Evolutionary conservation across 2,797 vertebrate genomes (phyloP), one percentile per base, ranked within the genome.

Genomic region (Argentina silus): DNA sequence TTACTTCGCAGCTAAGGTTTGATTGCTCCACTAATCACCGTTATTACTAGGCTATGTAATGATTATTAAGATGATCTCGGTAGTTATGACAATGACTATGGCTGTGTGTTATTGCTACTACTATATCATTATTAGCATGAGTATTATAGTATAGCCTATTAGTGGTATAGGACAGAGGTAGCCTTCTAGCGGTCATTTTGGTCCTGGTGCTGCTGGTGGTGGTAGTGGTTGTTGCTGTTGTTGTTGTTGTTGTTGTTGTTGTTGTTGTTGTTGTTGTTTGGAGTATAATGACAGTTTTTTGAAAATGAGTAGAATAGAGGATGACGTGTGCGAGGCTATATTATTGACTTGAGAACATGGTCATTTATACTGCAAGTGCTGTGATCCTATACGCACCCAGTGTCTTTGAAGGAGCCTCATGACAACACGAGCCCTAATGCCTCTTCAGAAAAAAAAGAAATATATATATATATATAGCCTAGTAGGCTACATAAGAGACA

Each of bases 261-360:
- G n/a, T n/a, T n/a, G n/a, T n/a, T n/a, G n/a, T n/a, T n/a, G 36
- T 23, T 50, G 64, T 12, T 48, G 45, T 11, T 48, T 48, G 3
- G 23, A 14, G 45, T n/a, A n/a, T 66, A 27, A 51, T 66, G 21
- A 10, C 15, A 19, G 45, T 57, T 6, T 57, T 8, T 15, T 66
- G 45, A 45, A 50, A 11, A 50, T 27, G 12, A 15, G 7, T 9
- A 48, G 11, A 21, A 23, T 10, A 48, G 51, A 74, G 67, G 63
- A 73, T 66, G 68, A 65, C n/a, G 42, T 15, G 23, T 48, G 44
- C 8, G n/a, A 59, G 56, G 56, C 45, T 21, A 56, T 67, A 66
- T 72, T 73, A 81, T 69, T 75, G 76, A 81, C 67, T 44, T 56
- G n/a, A 56, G 48, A 65, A 50, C 61, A 43, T 56, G 57, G 69